A percentile compares a stretch with the other conserved stretches of the same genome.
Evolutionary conservation across 2,888 invertebrate species (phyloP).

Genomic region (Acanthoscelides obtectus): DNA sequence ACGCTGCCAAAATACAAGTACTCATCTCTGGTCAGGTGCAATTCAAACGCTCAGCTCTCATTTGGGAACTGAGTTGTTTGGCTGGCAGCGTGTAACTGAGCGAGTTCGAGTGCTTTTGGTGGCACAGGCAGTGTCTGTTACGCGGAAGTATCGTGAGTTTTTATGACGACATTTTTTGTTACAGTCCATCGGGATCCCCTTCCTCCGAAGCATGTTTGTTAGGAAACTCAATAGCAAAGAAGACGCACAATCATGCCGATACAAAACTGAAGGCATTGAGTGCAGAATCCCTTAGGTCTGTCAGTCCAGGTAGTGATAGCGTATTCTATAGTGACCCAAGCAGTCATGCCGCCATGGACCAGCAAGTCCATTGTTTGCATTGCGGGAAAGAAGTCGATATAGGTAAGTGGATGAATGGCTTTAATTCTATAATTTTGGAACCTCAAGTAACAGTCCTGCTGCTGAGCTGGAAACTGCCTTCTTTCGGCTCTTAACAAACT

Average conservation of each 20-base stretch:
- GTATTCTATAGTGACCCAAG: slow-evolving; percentile 84
- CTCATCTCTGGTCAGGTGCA: too few species aligned
- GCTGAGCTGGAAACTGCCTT: too few species aligned
- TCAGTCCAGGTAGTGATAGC: slow-evolving; percentile 85
- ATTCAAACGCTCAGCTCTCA: too few species aligned
- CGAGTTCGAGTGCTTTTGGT: too few species aligned
- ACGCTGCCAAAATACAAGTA: too few species aligned
- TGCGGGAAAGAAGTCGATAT: slow-evolving; percentile 58
- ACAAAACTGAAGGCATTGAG: slow-evolving; percentile 71
- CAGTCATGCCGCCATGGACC: slow-evolving; percentile 48
- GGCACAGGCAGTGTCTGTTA: too few species aligned
- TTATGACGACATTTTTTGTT: not conserved
- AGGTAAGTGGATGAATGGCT: not conserved
- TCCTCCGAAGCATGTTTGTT: slow-evolving; percentile 18
- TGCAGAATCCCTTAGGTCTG: slow-evolving; percentile 82
- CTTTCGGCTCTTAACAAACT: too few species aligned
- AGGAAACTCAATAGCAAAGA: slow-evolving; percentile 9
- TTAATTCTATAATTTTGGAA: too few species aligned
- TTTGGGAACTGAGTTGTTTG: too few species aligned
- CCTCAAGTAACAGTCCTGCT: too few species aligned
- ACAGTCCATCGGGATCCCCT: slow-evolving; percentile 3
- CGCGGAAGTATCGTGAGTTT: too few species aligned
- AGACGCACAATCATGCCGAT: slow-evolving; percentile 40
- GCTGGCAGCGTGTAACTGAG: too few species aligned
- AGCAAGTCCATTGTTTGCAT: slow-evolving; percentile 68